Evolutionary conservation across 2,888 invertebrate species (phyloP).

Genomic region (Ormyrus rosae): DNA sequence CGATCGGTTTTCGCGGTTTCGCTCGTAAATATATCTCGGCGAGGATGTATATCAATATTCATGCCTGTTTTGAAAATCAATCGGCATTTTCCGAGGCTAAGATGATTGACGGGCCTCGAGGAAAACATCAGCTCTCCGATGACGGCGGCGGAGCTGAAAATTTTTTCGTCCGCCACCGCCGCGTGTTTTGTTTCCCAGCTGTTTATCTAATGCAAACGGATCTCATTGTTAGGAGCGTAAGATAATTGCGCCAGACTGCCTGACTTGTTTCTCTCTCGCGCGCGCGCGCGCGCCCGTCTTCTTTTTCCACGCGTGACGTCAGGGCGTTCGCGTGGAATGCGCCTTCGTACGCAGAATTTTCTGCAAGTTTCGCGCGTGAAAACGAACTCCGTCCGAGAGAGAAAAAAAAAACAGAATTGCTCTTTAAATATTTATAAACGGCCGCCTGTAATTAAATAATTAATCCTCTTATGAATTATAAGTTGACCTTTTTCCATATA

Average conservation of each 20-base stretch:
- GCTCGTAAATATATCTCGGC: no score
- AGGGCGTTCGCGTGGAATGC: conserved; percentile 13
- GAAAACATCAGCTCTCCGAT: not conserved
- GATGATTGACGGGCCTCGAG: no score
- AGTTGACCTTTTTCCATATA: no score
- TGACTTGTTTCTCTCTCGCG: not conserved
- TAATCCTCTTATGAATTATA: not conserved
- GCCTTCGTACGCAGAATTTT: conserved; percentile 27
- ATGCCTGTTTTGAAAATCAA: no score
- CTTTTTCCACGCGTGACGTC: conserved; percentile 12
- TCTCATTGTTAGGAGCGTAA: not conserved
- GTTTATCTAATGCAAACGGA: not conserved
- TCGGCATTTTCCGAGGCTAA: no score
- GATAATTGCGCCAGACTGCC: not conserved
- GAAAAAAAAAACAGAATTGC: not conserved
- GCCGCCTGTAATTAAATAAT: not conserved
- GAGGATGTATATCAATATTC: no score
- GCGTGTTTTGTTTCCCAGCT: not conserved
- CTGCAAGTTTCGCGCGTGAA: not conserved
- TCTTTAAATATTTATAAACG: not conserved
- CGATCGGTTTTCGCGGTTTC: no score
- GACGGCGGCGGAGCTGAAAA: not conserved
- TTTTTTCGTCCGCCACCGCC: not conserved
- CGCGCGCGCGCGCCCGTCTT: not conserved
- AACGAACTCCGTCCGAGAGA: not conserved